Conservation (phyloP, 1,140 invertebrate species). For the Ephestia elutella region DNA sequence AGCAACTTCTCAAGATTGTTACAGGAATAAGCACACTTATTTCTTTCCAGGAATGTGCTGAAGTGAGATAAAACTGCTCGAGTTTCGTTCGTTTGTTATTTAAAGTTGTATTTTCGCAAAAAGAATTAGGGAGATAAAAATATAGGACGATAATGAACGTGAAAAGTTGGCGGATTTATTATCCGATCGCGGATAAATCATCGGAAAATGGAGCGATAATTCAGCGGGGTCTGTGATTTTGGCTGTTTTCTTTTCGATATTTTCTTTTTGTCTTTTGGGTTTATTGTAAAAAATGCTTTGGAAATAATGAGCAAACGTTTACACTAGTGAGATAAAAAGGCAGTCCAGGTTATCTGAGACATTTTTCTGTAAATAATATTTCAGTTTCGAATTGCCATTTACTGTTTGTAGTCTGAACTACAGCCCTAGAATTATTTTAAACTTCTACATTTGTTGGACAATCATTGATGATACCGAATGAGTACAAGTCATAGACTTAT, state of each 20-base stretch:
- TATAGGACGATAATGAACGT: neutral
- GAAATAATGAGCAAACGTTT: too few relatives aligned
- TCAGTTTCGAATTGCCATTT: too few relatives aligned
- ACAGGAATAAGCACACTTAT: too few relatives aligned
- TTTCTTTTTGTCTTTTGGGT: neutral
- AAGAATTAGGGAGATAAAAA: conserved; percentile 2
- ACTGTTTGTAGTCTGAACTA: too few relatives aligned
- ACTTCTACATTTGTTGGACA: too few relatives aligned
- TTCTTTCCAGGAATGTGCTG: neutral
- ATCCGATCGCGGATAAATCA: neutral
- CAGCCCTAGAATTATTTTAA: too few relatives aligned
- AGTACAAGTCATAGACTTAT: too few relatives aligned
- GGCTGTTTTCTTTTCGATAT: neutral
- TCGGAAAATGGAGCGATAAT: neutral
- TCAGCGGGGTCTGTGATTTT: neutral
- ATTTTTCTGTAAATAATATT: too few relatives aligned
- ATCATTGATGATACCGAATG: too few relatives aligned
- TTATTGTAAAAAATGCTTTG: neutral
- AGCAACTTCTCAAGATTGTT: neutral
- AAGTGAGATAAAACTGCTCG: neutral
- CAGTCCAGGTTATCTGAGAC: too few relatives aligned
- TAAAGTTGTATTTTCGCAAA: neutral
- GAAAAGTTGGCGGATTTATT: neutral
- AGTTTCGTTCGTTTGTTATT: neutral
- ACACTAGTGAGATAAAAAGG: too few relatives aligned